Base-by-base conservation (phyloP, 1,140 invertebrate species). In the Microplitis mediator region DNA sequence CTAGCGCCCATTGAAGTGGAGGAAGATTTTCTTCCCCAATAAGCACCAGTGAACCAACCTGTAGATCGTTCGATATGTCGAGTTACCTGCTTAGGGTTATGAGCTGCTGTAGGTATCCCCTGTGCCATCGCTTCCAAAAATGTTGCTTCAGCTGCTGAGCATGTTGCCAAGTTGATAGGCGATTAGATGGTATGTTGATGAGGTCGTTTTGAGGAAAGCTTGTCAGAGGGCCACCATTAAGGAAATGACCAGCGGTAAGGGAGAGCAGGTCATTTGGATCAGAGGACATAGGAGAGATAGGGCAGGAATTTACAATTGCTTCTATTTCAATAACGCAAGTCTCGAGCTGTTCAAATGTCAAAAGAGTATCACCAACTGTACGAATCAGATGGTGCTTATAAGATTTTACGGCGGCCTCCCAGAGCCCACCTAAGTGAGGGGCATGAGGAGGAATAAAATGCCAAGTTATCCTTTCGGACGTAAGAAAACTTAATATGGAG, bases 1-100 rank as follows among this genome's bases (percentile, higher is more conserved):
- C 81, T 50, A 81, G 64, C 6, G 71, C 51, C 80, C 80, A 80
- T 70, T 79, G 45, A 1, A 77, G 61, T 9, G 76, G 76, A 11
- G 69, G 69, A 4, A 63, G 60, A 14, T 63, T 16, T 32, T 71
- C 60, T 32, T 71, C 61, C 8, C 32, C 31, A 8, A 71, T 52
- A 11, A 79, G 32, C 9, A 84, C 81, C 39, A 84, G 74, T 1
- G 64, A 69, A 8, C 74, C 77, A 50, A 58, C 35, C 14, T 64
- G 13, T 64, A 68, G 72, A 23, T 60, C 56, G 6, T 67, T 54
- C 67, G 74, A 36, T 71, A 74, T 36, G 34, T 60, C 35, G 62
- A 58, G 11, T 0, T 8, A 3, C 13, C 51, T 3, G 13, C 51
- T 54, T 0, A 13, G 13, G 0, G n/a, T n/a, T 72, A 75, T 74